Evolutionary conservation across 2,888 invertebrate genomes (phyloP), one percentile per base, ranked within the genome.

Genomic region (Parnassius glacialis): DNA sequence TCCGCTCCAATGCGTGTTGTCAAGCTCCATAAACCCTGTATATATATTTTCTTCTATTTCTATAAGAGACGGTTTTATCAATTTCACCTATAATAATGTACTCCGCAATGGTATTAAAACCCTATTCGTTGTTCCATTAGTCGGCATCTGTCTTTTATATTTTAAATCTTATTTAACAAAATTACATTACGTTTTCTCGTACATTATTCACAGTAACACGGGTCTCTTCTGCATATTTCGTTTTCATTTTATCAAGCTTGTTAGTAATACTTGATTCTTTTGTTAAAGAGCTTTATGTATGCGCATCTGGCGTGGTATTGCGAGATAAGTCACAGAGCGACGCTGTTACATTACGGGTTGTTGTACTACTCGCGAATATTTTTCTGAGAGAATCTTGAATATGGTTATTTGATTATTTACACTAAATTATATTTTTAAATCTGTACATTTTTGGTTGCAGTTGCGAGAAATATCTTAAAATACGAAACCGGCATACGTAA

Each of bases 261-360:
- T 58, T 54, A 62, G 58, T 51, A 54, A 54, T 54, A 54, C 62
- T 58, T 51, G 53, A 58, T 62, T 62, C 58, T 54, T 59, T 62
- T 53, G 60, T 60, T 61, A 45, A 58, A 62, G 10, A 54, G 57
- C 44, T 54, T 58, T 58, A 54, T 51, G 11, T 58, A 57, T 57
- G 50, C 54, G 54, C 54, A 50, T 51, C 58, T 62, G 58, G 50
- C 42, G 53, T 45, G 61, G 52, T 52, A 52, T 25, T 52, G 52
- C 42, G 52, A 48, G 52, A 54, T 62, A 62, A 62, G 54, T 62
- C 58, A 58, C 58, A 54, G 58, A 54, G 43, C 44, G 41, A 54
- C 48, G 41, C 43, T 7, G 10, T 48, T 43, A 48, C 57, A 52
- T 41, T 52, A 47, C 34, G 7, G 7, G 34, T 34, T 34, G 34